Evolutionary conservation across 2,797 vertebrate species (phyloP), one percentile per base, ranked within the genome.

Genomic region (Arrhamphus sclerolepis): DNA sequence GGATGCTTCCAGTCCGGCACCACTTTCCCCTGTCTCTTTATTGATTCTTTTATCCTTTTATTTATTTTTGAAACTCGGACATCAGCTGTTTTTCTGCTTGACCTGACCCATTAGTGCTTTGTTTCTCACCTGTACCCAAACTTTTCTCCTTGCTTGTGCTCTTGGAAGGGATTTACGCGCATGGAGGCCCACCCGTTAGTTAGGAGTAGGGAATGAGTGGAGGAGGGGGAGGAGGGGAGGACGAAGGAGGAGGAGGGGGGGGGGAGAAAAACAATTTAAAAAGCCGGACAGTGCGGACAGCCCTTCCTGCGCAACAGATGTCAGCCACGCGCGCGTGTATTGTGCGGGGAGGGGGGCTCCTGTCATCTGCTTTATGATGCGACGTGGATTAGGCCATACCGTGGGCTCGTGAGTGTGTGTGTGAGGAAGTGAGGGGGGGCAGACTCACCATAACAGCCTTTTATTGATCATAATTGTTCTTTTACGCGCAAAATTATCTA

Each of bases 241-340:
- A 1, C 4, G 28, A 7, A 8, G 10, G 28, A 29, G 28, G 6
- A 29, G 28, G 28, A 9, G 28, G 28, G 8, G 34, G 19, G 18
- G 18, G 20, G 2, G 1, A n/a, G 14, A 17, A 52, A 51, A 60
- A 65, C 67, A 57, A 55, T 63, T 72, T 70, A 78, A 76, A 47
- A 47, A 64, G 47, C 26, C 28, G 68, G 66, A 80, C 72, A 72
- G 60, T 65, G 63, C 66, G 66, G 78, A 73, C 72, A 88, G n/a
- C 78, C 70, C 83, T 77, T 73, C 47, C 74, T 52, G 83, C 42
- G 87, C 90, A 91, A 91, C 91, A 92, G 89, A 92, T 92, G 90
- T 91, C 89, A 84, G 66, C 72, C 84, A 82, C 82, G 87, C 85
- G 87, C 85, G 82, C 85, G 68, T 56, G 19, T 72, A 58, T 69